Evolutionary conservation across 30 jellyfish, hydroid and myxozoan species (phyloP).

Genomic region (Phacellophora camtschatica): DNA sequence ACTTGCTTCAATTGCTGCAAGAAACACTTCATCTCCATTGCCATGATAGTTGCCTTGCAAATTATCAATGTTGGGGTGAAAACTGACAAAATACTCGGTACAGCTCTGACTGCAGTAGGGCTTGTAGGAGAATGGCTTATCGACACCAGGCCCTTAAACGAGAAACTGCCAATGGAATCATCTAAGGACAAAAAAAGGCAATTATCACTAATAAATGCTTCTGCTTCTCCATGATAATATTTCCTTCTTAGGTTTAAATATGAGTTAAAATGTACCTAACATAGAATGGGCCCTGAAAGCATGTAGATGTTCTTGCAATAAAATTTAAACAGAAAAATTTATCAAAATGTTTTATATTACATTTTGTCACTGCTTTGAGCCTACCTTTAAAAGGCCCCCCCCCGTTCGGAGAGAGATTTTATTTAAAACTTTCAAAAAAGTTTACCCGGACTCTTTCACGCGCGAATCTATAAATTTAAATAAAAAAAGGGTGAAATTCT

Average conservation of each 20-base stretch:
- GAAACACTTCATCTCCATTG: constrained; percentile 16
- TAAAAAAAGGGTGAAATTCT: too few species aligned
- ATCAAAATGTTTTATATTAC: neutral
- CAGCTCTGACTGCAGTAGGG: constrained; percentile 17
- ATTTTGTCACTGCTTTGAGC: too few species aligned
- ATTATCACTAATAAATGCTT: constrained; percentile 2
- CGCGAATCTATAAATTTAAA: too few species aligned
- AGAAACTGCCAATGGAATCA: neutral
- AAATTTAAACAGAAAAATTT: neutral
- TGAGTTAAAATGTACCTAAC: too few species aligned
- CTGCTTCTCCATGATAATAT: neutral
- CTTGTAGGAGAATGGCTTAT: constrained; percentile 7
- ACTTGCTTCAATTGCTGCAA: constrained; percentile 36
- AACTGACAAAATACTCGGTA: neutral
- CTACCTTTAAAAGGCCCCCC: neutral
- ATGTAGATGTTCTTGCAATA: too few species aligned
- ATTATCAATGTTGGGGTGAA: constrained; percentile 3
- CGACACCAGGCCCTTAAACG: neutral
- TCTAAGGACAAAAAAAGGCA: neutral
- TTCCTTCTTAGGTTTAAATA: too few species aligned
- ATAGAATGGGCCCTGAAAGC: too few species aligned
- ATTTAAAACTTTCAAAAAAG: too few species aligned
- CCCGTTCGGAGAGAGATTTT: too few species aligned
- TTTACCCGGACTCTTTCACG: too few species aligned
- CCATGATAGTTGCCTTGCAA: constrained; percentile 18